Percentiles rank a stretch among this genome's conserved stretches.
phyloP scores from a whole-genome alignment of 2,797 vertebrate genomes.

The Scleropages formosus region DNA sequence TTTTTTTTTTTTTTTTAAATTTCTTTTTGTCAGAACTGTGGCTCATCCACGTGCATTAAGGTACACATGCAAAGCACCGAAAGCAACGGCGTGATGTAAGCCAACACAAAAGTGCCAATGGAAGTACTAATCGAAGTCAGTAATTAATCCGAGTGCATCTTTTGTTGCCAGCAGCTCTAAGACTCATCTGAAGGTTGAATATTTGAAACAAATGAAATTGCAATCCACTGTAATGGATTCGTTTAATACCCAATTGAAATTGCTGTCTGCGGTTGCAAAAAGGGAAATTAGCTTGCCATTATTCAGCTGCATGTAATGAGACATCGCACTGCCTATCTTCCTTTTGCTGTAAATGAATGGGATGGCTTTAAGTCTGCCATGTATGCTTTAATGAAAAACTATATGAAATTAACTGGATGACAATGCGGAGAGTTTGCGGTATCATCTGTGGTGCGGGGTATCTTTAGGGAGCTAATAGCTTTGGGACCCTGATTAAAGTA shows the following conservation, averaged over 20 bases:
- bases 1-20: no score
- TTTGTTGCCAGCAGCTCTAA: constrained; percentile 49
- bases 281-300: constrained; percentile 57
- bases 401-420: constrained; percentile 61
- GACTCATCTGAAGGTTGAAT: constrained; percentile 57
- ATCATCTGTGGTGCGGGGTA: constrained; percentile 44
- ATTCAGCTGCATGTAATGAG: constrained; percentile 59
- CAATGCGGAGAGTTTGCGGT: constrained; percentile 60
- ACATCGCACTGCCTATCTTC: constrained; percentile 48
- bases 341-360: constrained; percentile 40
- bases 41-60: no score
- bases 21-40: no score
- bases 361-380: constrained; percentile 40
- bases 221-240: constrained; percentile 64
- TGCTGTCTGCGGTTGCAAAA: constrained; percentile 57
- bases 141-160: not conserved
- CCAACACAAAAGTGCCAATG: not conserved
- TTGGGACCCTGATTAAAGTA: constrained; percentile 67
- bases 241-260: constrained; percentile 69
- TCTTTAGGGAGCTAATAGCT: constrained; percentile 56
- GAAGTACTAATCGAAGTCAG: not conserved
- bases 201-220: constrained; percentile 64
- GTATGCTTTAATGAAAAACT: constrained; percentile 65
- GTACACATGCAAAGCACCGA: no score
- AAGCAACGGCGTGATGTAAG: not conserved